Conservation (phyloP, 1,140 invertebrate genomes). For the Macrotrachela quadricornifera region DNA sequence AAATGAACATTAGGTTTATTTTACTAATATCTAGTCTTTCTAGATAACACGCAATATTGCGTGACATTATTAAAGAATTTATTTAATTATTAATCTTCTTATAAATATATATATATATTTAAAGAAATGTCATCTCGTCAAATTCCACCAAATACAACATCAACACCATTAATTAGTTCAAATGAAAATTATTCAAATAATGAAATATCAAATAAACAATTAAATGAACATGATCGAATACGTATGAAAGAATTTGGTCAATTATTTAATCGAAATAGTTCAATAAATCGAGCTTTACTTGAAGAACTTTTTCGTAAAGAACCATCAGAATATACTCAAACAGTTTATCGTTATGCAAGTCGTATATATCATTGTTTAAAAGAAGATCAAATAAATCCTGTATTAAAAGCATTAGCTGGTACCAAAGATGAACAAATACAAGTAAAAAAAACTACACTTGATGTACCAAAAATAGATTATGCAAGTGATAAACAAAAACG, state of each 20-base stretch:
- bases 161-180: too few relatives aligned
- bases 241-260: constrained; percentile 6
- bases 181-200: too few relatives aligned
- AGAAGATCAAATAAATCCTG: constrained; percentile 7
- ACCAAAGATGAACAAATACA: constrained; percentile 1
- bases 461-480: constrained; percentile 7
- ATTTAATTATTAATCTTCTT: too few relatives aligned
- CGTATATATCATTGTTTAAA: constrained; percentile 6
- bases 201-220: too few relatives aligned
- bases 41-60: too few relatives aligned
- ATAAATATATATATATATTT: too few relatives aligned
- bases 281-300: not conserved
- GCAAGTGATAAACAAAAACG: constrained; percentile 3
- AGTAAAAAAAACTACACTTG: not conserved
- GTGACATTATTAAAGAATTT: too few relatives aligned
- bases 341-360: constrained; percentile 2
- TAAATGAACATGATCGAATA: not conserved
- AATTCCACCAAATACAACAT: too few relatives aligned
- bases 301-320: constrained; percentile 5
- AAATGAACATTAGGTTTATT: too few relatives aligned
- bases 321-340: constrained; percentile 1
- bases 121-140: too few relatives aligned
- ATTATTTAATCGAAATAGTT: constrained; percentile 1
- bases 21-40: too few relatives aligned
- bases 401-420: not conserved